A percentile compares a stretch with the other conserved stretches of the same genome.
Evolutionary conservation across 2,888 invertebrate genomes (phyloP).

Genomic region (Eristalis tenax): DNA sequence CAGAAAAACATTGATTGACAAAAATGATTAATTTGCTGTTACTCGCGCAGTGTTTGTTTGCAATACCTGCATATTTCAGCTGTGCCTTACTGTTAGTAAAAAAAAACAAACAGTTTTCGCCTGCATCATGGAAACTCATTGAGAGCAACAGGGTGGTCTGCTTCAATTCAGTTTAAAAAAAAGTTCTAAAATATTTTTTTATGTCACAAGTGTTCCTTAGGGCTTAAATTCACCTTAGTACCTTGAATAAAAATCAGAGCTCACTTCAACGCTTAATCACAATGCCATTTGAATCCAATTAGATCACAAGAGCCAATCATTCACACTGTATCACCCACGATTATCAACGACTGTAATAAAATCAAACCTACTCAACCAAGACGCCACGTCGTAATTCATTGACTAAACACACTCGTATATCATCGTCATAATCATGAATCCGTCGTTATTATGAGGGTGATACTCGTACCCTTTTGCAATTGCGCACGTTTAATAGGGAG

Average conservation of each 20-base stretch:
- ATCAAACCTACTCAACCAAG: conserved; percentile 43
- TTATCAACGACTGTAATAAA: conserved; percentile 39
- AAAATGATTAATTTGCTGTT: too few relatives aligned
- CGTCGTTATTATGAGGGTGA: conserved; percentile 12
- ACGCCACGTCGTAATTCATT: conserved; percentile 28
- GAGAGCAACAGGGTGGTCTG: too few relatives aligned
- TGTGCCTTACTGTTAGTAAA: too few relatives aligned
- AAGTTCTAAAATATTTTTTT: too few relatives aligned
- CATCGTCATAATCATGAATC: conserved; percentile 35
- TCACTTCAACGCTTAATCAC: conserved; percentile 54
- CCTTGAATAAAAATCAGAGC: conserved; percentile 13
- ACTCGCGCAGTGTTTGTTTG: too few relatives aligned
- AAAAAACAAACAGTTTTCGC: too few relatives aligned
- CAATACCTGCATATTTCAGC: too few relatives aligned
- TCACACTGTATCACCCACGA: conserved; percentile 31
- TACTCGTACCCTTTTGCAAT: conserved; percentile 27
- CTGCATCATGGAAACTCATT: too few relatives aligned
- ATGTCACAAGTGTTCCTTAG: too few relatives aligned
- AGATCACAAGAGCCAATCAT: conserved; percentile 45
- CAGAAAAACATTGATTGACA: too few relatives aligned
- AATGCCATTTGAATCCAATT: conserved; percentile 48
- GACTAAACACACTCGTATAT: conserved; percentile 10
- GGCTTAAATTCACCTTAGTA: background rate
- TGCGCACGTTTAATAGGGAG: conserved; percentile 19
- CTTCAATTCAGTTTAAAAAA: too few relatives aligned